Evolutionary conservation across 2,113 vertebrate species (phyloP), one percentile per base, ranked within the genome.

Genomic region (Sapajus apella): DNA sequence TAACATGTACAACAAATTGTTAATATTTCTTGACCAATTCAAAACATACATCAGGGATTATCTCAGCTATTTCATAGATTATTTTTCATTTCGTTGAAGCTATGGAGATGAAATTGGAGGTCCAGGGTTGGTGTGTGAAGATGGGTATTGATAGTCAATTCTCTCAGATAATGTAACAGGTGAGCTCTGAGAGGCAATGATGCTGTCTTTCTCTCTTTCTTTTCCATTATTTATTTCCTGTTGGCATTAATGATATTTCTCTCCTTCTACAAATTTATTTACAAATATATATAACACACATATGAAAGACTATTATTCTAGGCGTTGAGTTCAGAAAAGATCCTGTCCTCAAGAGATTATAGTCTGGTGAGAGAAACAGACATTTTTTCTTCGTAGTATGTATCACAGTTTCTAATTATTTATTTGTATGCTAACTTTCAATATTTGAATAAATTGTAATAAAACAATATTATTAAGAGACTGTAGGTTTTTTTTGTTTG

Each of bases 321-420:
- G 40, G 14, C 70, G 70, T 1, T 90, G 45, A 70, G 13, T 30
- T 88, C 40, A 43, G 73, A 84, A 40, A 56, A 81, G 30, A 21
- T 45, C 68, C 94, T 77, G 0, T 47, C 91, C 12, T 80, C 2
- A 37, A 66, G 6, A n/a, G 21, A 50, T 84, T 84, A 45, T 70
- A 91, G 14, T 30, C 47, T 83, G 68, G 8, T 72, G 13, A 94
- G 20, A 37, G 40, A 68, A 72, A 68, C 30, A 56, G 82, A 81
- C 8, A 21, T 23, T 90, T 95, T 86, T 35, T 43, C 20, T 97
- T 87, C n/a, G 68, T 5, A 90, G 35, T 8, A 40, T 35, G 1
- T 79, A n/a, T 87, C 64, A 83, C 9, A 96, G 14, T 81, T 94
- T 95, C 6, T 14, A 76, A 87, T 86, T 85, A 45, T 75, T 43